Evolutionary conservation across 2,888 invertebrate species (phyloP).

Genomic region (Cheiracanthium punctorium): DNA sequence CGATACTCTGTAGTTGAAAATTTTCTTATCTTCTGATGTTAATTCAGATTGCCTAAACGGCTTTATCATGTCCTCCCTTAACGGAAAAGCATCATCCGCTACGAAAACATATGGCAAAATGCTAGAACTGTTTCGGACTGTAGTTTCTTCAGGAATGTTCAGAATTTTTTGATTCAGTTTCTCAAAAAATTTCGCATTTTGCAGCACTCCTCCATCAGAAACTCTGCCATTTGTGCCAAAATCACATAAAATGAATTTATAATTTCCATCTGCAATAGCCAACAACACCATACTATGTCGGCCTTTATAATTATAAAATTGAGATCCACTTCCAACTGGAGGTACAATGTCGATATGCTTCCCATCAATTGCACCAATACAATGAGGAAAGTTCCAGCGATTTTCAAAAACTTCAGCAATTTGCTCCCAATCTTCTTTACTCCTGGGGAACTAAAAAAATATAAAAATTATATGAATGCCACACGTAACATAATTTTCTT

Average conservation of each 20-base stretch:
- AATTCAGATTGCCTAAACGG: neutral
- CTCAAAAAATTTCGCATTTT: neutral
- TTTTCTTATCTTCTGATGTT: neutral
- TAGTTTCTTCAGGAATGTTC: neutral
- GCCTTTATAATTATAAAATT: neutral
- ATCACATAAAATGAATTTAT: neutral
- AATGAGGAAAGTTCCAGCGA: neutral
- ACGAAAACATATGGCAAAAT: neutral
- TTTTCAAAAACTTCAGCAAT: neutral
- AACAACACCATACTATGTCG: neutral
- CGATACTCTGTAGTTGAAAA: neutral
- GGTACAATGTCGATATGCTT: neutral
- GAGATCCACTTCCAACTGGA: neutral
- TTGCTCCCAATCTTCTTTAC: too few relatives aligned
- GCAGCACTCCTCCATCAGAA: neutral
- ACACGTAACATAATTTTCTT: too few relatives aligned
- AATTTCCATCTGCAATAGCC: neutral
- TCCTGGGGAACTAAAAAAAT: too few relatives aligned
- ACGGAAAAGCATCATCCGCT: constrained; percentile 6
- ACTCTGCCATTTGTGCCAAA: constrained; percentile 15
- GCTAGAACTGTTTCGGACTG: neutral
- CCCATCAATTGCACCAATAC: neutral
- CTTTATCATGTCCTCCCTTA: neutral
- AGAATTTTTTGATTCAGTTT: neutral
- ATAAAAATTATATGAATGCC: too few relatives aligned